A percentile compares a stretch with the other conserved stretches of the same genome.
Conservation (phyloP, 2,888 invertebrate genomes). For the Amorpha juglandis region DNA sequence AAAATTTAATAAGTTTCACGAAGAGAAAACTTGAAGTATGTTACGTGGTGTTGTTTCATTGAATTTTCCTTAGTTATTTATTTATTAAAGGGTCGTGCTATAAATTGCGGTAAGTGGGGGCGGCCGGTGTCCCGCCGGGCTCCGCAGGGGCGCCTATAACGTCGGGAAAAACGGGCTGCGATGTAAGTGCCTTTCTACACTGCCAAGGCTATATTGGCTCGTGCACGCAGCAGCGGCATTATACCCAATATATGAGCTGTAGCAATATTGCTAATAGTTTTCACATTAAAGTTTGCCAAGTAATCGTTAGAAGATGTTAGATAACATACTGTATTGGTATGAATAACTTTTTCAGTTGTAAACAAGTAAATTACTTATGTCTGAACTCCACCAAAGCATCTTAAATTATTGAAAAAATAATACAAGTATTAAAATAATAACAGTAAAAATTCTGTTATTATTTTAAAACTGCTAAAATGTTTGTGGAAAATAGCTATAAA, state of each 20-base stretch:
- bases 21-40: slow-evolving; percentile 48
- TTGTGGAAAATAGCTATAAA: no score
- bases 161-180: slow-evolving; percentile 74
- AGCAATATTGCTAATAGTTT: slow-evolving; percentile 22
- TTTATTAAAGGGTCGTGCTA: slow-evolving; percentile 82
- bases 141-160: slow-evolving; percentile 77
- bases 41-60: slow-evolving; percentile 76
- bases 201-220: slow-evolving; percentile 63
- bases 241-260: slow-evolving; percentile 35
- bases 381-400: no score
- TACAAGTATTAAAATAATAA: no score
- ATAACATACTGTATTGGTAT: neutral
- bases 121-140: slow-evolving; percentile 75
- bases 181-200: slow-evolving; percentile 81
- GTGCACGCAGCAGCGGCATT: slow-evolving; percentile 30
- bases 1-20: slow-evolving; percentile 55
- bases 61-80: slow-evolving; percentile 82
- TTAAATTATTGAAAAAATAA: no score
- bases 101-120: slow-evolving; percentile 84
- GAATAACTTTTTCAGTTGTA: no score
- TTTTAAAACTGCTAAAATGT: no score
- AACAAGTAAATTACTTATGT: neutral
- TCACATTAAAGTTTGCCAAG: slow-evolving; percentile 1
- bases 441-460: no score
- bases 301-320: neutral